A percentile compares a stretch with the other conserved stretches of the same genome.
phyloP scores from a whole-genome alignment of 2,797 vertebrate species.

The Pseudocheirus occidentalis region DNA sequence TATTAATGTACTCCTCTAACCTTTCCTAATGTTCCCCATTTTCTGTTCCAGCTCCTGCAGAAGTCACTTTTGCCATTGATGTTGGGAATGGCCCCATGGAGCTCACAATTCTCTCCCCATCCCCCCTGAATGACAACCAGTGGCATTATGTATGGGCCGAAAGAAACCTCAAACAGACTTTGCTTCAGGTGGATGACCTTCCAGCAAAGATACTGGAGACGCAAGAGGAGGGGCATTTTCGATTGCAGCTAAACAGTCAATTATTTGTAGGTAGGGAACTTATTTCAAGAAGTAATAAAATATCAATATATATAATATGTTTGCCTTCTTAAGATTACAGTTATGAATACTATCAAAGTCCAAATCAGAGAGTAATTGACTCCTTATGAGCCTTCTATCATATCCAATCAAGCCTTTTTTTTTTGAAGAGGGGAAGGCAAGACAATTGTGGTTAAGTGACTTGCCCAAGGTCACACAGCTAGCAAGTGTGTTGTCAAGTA shows the following conservation, averaged over 20 bases:
- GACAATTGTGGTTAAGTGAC: too few species aligned
- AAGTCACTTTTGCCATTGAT: slow-evolving; percentile 91
- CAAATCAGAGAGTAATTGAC: background rate
- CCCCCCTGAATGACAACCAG: slow-evolving; percentile 90
- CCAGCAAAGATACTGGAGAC: slow-evolving; percentile 89
- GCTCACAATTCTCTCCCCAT: slow-evolving; percentile 85
- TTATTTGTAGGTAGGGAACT: slow-evolving; percentile 93
- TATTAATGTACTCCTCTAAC: slow-evolving; percentile 15
- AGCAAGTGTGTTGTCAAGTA: too few species aligned
- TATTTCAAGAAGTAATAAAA: background rate
- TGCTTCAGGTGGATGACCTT: slow-evolving; percentile 92
- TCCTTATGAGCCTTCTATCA: background rate
- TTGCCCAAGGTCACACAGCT: too few species aligned
- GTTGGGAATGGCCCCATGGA: slow-evolving; percentile 91
- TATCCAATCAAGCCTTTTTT: background rate
- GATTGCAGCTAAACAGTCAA: slow-evolving; percentile 93
- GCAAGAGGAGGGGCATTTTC: slow-evolving; percentile 90
- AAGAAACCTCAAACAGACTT: slow-evolving; percentile 93
- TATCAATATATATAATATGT: background rate
- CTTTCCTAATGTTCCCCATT: slow-evolving; percentile 36
- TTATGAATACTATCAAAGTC: background rate
- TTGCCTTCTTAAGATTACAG: background rate
- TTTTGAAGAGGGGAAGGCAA: too few species aligned
- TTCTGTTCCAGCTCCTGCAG: slow-evolving; percentile 87
- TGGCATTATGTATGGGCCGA: slow-evolving; percentile 92